Conservation (phyloP, 2,797 vertebrate genomes). For the Prionace glauca region DNA sequence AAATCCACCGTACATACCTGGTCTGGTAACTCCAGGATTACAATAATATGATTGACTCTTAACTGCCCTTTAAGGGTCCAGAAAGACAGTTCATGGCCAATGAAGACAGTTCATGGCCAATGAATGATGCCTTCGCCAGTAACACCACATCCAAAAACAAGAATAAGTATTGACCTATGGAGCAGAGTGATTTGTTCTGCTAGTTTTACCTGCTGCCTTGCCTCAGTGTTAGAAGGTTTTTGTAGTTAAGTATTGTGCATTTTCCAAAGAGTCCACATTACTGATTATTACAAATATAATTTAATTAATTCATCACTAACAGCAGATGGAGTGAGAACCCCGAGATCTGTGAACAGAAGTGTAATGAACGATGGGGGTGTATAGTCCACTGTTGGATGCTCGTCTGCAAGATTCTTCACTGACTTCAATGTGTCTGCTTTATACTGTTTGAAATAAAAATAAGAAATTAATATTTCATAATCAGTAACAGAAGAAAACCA, state of each 20-base stretch:
- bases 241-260: background rate
- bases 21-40: no score
- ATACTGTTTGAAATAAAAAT: constrained; percentile 63
- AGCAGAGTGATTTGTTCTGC: background rate
- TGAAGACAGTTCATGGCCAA: no score
- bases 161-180: background rate
- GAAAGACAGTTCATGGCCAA: background rate
- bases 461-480: background rate
- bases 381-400: constrained; percentile 92
- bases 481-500: background rate
- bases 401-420: constrained; percentile 65
- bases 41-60: no score
- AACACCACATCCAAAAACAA: no score
- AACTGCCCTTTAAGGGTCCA: no score
- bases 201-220: background rate
- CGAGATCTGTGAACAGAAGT: constrained; percentile 89
- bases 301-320: constrained; percentile 98
- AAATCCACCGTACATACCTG: no score
- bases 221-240: background rate
- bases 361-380: constrained; percentile 91
- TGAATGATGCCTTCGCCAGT: no score
- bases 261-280: background rate
- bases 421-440: constrained; percentile 84
- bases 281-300: constrained; percentile 74
- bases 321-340: constrained; percentile 87